Evolutionary conservation across 2,113 vertebrate genomes (phyloP), one percentile per base, ranked within the genome.

Genomic region (Thymallus thymallus): DNA sequence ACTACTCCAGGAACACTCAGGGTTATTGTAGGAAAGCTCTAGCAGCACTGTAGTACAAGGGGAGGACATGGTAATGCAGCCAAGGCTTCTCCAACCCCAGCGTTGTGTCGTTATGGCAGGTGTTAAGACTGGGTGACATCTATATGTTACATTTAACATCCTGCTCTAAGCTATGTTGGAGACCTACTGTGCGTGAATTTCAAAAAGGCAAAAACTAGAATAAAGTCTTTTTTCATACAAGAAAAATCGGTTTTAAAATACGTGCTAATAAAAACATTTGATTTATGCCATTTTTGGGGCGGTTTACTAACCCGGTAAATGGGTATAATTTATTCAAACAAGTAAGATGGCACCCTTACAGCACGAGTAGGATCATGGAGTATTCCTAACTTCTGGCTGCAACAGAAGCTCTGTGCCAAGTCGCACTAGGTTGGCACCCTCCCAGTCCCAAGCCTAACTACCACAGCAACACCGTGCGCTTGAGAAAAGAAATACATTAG

Each of bases 1-100:
- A 82, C 82, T 78, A 88, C 87, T 85, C 78, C 82, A 80, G 77
- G 86, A 55, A 81, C 78, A 72, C 68, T 81, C 75, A 85, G 82
- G 84, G 80, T 89, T 92, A 92, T 92, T 91, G 89, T 81, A 91
- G 89, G 69, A 75, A 41, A 88, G 80, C n/a, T n/a, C n/a, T n/a
- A n/a, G n/a, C 76, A 80, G 77, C 66, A 79, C 68, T 62, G 56
- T 63, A 51, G 14, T 51, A 41, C 22, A 61, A 12, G 18, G 7
- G 7, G 35, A 41, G 6, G 18, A 45, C 32, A 32, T 48, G 66
- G 30, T 14, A 32, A 9, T n/a, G 23, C 7, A 23, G 5, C 6
- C 7, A 61, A 18, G 16, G 48, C 16, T 51, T 51, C 48, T 51
- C 48, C 48, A 18, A 14, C 13, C 12, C 48, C 48, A 18, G 48